Conservation (phyloP, 2,113 vertebrate genomes). For the Gobiocypris rarus region DNA sequence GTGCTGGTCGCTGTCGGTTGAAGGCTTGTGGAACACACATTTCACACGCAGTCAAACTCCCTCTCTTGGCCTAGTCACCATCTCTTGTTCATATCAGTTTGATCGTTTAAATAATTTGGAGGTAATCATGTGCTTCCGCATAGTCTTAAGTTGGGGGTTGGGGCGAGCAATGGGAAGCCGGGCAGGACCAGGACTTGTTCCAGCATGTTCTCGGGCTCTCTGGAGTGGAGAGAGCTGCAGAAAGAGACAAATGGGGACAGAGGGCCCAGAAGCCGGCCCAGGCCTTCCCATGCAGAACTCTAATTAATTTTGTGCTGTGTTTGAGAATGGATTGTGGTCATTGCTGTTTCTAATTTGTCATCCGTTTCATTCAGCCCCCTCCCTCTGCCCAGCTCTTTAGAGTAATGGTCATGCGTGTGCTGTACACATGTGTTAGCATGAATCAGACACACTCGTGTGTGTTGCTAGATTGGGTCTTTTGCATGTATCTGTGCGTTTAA, state of each 20-base stretch:
- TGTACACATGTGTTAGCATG: slow-evolving; percentile 42
- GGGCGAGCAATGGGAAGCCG: slow-evolving; percentile 79
- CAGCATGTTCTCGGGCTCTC: slow-evolving; percentile 73
- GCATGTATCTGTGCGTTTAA: slow-evolving; percentile 5
- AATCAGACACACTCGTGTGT: slow-evolving; percentile 20
- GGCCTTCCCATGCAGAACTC: slow-evolving; percentile 87
- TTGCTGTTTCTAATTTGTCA: slow-evolving; percentile 91
- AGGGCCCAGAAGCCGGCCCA: slow-evolving; percentile 82
- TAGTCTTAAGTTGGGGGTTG: slow-evolving; percentile 75
- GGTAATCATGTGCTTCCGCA: slow-evolving; percentile 84
- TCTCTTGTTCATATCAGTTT: slow-evolving; percentile 78
- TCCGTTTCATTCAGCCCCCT: slow-evolving; percentile 77
- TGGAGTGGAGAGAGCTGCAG: slow-evolving; percentile 47
- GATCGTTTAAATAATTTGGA: slow-evolving; percentile 86
- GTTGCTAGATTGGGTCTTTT: slow-evolving; percentile 21
- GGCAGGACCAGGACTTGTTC: slow-evolving; percentile 83
- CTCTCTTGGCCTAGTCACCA: not conserved
- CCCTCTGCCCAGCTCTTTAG: slow-evolving; percentile 29
- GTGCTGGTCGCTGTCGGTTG: slow-evolving; percentile 66
- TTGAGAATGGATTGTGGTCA: slow-evolving; percentile 95
- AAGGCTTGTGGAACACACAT: slow-evolving; percentile 26
- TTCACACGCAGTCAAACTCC: not conserved
- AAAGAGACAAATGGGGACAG: slow-evolving; percentile 84
- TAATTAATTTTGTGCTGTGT: slow-evolving; percentile 97
- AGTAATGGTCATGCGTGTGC: slow-evolving; percentile 39